Conservation (phyloP, 2,888 invertebrate species). For the Melanotus villosus region DNA sequence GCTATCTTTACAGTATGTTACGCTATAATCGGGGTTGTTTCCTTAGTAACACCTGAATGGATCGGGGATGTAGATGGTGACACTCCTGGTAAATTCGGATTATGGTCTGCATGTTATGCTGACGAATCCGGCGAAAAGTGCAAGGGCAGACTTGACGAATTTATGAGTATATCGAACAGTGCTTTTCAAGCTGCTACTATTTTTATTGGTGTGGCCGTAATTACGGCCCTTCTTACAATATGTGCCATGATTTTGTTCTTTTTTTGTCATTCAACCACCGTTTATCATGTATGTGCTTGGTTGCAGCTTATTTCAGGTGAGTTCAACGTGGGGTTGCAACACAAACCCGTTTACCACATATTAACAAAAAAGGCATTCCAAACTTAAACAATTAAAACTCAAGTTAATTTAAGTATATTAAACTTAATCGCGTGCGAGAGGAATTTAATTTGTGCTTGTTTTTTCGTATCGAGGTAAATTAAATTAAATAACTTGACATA, state of each 20-base stretch:
- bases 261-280: constrained; percentile 93
- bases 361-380: too few relatives aligned
- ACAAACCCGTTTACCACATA: neutral
- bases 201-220: constrained; percentile 88
- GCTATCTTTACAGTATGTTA: constrained; percentile 98
- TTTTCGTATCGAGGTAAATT: too few relatives aligned
- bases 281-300: constrained; percentile 95
- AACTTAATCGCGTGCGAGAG: too few relatives aligned
- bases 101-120: constrained; percentile 90
- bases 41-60: constrained; percentile 96
- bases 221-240: constrained; percentile 88
- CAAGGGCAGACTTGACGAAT: constrained; percentile 86
- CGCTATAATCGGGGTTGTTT: constrained; percentile 95
- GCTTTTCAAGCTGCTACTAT: constrained; percentile 91
- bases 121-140: constrained; percentile 87
- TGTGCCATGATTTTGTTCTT: constrained; percentile 92
- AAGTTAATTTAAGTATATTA: too few relatives aligned
- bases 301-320: constrained; percentile 96
- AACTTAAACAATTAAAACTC: too few relatives aligned
- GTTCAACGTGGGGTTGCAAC: constrained; percentile 56
- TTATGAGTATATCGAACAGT: constrained; percentile 82
- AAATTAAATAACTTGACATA: neutral
- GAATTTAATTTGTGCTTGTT: too few relatives aligned
- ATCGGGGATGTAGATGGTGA: constrained; percentile 88
- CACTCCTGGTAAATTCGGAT: constrained; percentile 91